phyloP scores from a whole-genome alignment of 1,140 invertebrate species.

The Colletes latitarsis region DNA sequence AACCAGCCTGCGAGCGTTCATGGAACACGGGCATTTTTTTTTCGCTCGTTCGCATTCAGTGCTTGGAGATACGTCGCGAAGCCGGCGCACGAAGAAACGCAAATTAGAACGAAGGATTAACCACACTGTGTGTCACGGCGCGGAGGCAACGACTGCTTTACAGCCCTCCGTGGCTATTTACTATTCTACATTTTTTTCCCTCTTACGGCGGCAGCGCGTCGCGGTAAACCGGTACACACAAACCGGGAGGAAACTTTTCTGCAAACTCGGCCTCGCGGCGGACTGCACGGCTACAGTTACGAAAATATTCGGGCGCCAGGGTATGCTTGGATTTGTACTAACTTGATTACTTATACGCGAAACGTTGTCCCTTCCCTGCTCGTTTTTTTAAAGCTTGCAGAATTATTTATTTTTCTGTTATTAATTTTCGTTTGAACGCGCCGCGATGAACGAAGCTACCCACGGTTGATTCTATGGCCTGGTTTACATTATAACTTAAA shows the following conservation, averaged over 20 bases:
- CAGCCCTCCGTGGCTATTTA: conserved; percentile 33
- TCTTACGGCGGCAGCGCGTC: background rate
- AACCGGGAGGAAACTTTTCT: background rate
- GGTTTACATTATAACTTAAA: too few relatives aligned
- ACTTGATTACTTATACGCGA: too few relatives aligned
- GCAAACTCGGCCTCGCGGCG: background rate
- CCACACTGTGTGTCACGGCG: conserved; percentile 24
- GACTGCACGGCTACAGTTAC: background rate
- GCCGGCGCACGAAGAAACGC: conserved; percentile 25
- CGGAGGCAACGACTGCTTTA: conserved; percentile 38
- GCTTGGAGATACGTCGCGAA: background rate
- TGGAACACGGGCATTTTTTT: background rate
- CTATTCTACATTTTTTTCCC: conserved; percentile 24
- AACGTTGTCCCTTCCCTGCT: too few relatives aligned
- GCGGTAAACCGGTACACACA: conserved; percentile 3
- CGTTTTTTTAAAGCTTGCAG: too few relatives aligned
- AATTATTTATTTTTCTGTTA: too few relatives aligned
- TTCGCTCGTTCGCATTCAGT: background rate
- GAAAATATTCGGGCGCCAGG: too few relatives aligned
- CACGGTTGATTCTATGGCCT: too few relatives aligned
- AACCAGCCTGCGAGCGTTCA: background rate
- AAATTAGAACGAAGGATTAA: conserved; percentile 50
- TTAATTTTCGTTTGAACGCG: too few relatives aligned
- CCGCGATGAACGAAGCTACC: too few relatives aligned
- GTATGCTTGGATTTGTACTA: too few relatives aligned